phyloP scores from a whole-genome alignment of 2,113 vertebrate genomes.

The Pan troglodytes region DNA sequence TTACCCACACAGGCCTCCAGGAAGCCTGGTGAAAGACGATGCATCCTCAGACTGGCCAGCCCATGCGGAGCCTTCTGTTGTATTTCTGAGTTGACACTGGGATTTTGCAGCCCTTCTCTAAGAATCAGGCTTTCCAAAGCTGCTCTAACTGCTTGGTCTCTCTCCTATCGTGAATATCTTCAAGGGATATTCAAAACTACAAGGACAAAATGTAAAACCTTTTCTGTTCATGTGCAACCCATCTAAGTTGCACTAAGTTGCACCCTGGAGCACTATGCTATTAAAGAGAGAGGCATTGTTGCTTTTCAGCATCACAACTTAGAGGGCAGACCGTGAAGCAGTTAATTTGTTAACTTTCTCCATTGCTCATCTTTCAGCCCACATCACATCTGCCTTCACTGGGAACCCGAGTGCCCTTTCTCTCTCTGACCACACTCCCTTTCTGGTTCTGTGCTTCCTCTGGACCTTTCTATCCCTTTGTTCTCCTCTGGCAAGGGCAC shows the following conservation, averaged over 20 bases:
- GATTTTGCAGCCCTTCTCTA: too few species aligned
- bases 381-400: background rate
- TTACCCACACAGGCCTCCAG: fast-evolving
- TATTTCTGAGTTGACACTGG: background rate
- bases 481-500: too few species aligned
- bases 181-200: too few species aligned
- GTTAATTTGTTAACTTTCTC: background rate
- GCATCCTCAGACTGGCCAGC: background rate
- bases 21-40: fast-evolving
- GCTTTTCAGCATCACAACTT: too few species aligned
- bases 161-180: background rate
- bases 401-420: too few species aligned
- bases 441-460: background rate
- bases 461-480: too few species aligned
- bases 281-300: background rate
- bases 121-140: background rate
- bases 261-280: too few species aligned
- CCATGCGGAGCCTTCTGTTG: background rate
- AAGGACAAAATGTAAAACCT: too few species aligned
- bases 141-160: background rate
- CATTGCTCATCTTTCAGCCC: background rate
- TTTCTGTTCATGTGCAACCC: fast-evolving
- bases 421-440: background rate
- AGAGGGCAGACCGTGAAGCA: too few species aligned
- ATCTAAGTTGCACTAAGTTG: too few species aligned